Conservation (phyloP, 64 coral and sea anemone species). For the Porites australiensis region DNA sequence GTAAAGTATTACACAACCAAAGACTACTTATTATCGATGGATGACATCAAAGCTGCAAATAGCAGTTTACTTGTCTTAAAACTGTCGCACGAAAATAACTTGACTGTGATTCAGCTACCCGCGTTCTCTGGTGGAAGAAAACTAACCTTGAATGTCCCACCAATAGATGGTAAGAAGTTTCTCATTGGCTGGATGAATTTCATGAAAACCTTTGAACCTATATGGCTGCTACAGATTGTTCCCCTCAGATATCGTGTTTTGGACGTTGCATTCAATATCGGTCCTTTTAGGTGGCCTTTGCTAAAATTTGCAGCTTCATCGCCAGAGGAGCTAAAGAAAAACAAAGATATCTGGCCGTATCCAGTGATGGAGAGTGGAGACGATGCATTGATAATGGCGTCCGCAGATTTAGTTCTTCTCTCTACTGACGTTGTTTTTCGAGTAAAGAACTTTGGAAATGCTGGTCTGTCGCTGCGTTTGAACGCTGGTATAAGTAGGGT, state of each 20-base stretch:
- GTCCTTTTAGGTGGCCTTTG: constrained; percentile 37
- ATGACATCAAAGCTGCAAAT: constrained; percentile 57
- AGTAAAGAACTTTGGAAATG: constrained; percentile 49
- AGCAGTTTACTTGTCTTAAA: constrained; percentile 70
- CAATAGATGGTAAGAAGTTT: constrained; percentile 65
- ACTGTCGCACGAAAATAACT: constrained; percentile 24
- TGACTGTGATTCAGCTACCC: constrained; percentile 51
- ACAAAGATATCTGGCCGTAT: constrained; percentile 62
- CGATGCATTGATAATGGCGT: constrained; percentile 67
- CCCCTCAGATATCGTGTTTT: constrained; percentile 61
- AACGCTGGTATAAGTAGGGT: constrained; percentile 56
- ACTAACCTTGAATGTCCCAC: constrained; percentile 27
- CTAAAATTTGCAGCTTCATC: constrained; percentile 75
- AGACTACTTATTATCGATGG: constrained; percentile 58
- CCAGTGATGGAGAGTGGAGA: constrained; percentile 49
- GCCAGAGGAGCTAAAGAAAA: constrained; percentile 65
- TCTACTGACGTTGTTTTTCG: constrained; percentile 37
- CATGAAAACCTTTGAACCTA: constrained; percentile 69
- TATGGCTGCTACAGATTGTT: constrained; percentile 69
- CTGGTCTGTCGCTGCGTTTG: constrained; percentile 42
- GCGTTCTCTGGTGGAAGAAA: constrained; percentile 31
- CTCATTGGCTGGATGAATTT: constrained; percentile 80
- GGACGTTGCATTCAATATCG: constrained; percentile 47
- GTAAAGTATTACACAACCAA: constrained; percentile 63
- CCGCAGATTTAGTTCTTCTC: neutral